Evolutionary conservation across 2,797 vertebrate genomes (phyloP), one percentile per base, ranked within the genome.

Genomic region (Coracias cyanogaster): DNA sequence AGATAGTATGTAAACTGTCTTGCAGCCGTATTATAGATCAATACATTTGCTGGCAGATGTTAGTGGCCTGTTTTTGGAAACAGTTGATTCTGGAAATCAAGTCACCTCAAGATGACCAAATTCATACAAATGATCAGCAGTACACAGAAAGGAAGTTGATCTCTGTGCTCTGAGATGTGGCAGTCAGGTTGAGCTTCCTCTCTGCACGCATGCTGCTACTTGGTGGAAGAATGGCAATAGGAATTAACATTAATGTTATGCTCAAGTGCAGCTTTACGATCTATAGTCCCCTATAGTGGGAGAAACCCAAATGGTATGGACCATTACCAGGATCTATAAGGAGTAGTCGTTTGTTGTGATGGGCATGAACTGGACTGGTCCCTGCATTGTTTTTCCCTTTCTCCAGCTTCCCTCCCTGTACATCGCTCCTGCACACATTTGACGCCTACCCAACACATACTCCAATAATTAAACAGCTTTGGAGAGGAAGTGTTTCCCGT

Each of bases 381-480:
- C 46, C 46, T 54, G 43, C 13, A 1, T 31, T 39, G 14, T 71
- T 92, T 45, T 80, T 81, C 51, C 31, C 21, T 79, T 82, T 86
- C 65, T 60, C 22, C 69, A 33, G 39, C 39, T 85, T 61, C 37
- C 25, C 12, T 84, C 54, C 24, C 24, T 2, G 2, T 35, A 86
- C 76, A 81, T 89, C 39, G 22, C 46, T 57, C 81, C 61, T 52
- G 74, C 24, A 28, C 12, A 28, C 52, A 35, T 79, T 91, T 77
- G 64, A 67, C 1, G 5, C 64, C 57, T 81, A 69, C 76, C 39
- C 55, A 73, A n/a, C 21, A 19, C 55, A 73, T 20, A 71, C 0
- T 2, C 70, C 79, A 93, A 93, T 77, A 92, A 94, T 91, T 91
- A 86, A 92, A 76, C 46, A 76, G 57, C 70, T 93, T 84, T 88